Conservation (phyloP, 2,888 invertebrate genomes). For the Pantelozetes paolii region DNA sequence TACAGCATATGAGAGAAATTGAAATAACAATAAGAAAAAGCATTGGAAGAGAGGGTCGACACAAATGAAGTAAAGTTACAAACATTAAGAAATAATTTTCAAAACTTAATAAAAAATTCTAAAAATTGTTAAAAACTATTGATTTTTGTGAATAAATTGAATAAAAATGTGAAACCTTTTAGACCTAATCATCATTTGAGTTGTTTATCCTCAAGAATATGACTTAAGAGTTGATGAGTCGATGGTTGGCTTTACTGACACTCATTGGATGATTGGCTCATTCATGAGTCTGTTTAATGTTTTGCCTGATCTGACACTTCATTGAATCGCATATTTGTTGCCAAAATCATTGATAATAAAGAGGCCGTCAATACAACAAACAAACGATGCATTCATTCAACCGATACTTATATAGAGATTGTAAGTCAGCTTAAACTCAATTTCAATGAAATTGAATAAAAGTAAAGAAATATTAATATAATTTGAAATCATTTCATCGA, state of each 20-base stretch:
- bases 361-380: neutral
- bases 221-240: neutral
- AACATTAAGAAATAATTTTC: too few species aligned
- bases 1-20: too few species aligned
- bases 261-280: neutral
- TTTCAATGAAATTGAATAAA: neutral
- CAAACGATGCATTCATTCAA: neutral
- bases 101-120: too few species aligned
- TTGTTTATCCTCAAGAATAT: constrained; percentile 9
- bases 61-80: too few species aligned
- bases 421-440: neutral
- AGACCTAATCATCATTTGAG: constrained; percentile 18
- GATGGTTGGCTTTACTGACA: neutral
- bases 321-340: constrained; percentile 29
- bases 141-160: constrained; percentile 1
- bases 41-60: too few species aligned
- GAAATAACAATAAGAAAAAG: too few species aligned
- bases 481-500: neutral
- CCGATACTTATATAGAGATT: neutral
- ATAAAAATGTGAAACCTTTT: neutral
- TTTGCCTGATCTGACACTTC: constrained; percentile 18
- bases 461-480: neutral
- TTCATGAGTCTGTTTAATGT: constrained; percentile 29
- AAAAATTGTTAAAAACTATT: too few species aligned
- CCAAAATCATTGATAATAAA: constrained; percentile 1